A percentile compares a stretch with the other conserved stretches of the same genome.
phyloP scores from a whole-genome alignment of 2,888 invertebrate genomes.

The Onthophagus sagittarius region DNA sequence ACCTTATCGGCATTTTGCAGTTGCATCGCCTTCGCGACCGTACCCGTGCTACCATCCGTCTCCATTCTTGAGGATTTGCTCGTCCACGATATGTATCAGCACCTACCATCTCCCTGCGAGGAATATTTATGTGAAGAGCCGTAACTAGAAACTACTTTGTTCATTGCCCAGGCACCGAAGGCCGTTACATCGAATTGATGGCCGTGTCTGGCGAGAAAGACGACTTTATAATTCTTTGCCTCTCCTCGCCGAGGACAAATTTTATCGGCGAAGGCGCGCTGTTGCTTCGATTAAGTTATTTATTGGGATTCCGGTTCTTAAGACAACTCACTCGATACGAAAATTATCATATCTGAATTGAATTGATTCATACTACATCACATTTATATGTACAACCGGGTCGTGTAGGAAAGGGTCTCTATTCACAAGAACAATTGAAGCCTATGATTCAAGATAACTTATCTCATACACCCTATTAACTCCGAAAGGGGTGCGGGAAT shows the following conservation, averaged over 20 bases:
- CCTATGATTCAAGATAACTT: neutral
- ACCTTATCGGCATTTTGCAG: conserved; percentile 23
- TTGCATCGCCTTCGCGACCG: conserved; percentile 8
- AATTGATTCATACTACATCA: neutral
- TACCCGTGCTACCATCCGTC: conserved; percentile 21
- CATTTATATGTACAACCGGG: neutral
- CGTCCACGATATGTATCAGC: conserved; percentile 17
- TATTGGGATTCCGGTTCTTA: neutral
- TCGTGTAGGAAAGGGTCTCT: neutral
- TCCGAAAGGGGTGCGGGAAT: neutral
- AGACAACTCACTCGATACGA: neutral
- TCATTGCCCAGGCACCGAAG: neutral
- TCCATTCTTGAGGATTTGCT: conserved; percentile 24
- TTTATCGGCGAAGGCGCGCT: neutral
- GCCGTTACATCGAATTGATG: neutral
- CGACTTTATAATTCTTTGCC: neutral
- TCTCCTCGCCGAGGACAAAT: neutral
- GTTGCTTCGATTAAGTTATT: neutral
- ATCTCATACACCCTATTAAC: neutral
- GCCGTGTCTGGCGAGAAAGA: conserved; percentile 1
- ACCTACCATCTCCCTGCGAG: conserved; percentile 14
- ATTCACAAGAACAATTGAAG: neutral
- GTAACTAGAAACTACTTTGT: conserved; percentile 5
- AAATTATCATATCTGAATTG: neutral
- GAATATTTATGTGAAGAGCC: neutral